Evolutionary conservation across 2,797 vertebrate genomes (phyloP), one percentile per base, ranked within the genome.

Genomic region (Austrolebias charrua): DNA sequence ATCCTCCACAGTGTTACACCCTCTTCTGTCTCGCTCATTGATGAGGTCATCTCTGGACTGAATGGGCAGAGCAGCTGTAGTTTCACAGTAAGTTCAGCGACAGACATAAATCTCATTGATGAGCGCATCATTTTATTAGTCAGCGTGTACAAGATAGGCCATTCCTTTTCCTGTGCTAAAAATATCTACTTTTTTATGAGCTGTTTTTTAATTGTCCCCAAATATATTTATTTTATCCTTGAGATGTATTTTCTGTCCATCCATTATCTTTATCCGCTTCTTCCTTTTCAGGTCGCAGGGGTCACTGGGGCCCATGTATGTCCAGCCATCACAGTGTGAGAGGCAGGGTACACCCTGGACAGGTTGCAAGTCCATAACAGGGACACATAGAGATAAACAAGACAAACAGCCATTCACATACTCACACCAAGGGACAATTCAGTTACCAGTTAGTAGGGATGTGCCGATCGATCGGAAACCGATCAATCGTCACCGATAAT

Each of bases 21-120:
- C 76, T 78, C 74, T 84, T 69, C 78, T 75, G 76, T 77, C 70
- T 58, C 60, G 60, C 60, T 81, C 85, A 78, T 82, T 83, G 86
- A 84, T 91, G 89, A 90, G 76, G 78, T 90, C 69, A 90, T 85
- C 75, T 63, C 60, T 63, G 63, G 63, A 78, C 40, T 81, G 78
- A 83, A 79, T 86, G 81, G 78, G 66, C 33, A 51, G 80, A 75
- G 64, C 63, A 61, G 29, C 51, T 56, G 58, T 65, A 71, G 66
- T 68, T 76, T 68, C 49, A 73, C 60, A 47, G 65, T 68, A 49
- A 60, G 73, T 61, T 70, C 73, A 71, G 16, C 66, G 68, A 63
- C 75, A 69, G 42, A 51, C 55, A 7, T 38, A 19, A 49, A 66
- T 71, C 42, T 28, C 46, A 31, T 48, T 61, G 33, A 56, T 66